Evolutionary conservation across 23 tunicate species (phyloP).

Genomic region (Diplosoma virens): DNA sequence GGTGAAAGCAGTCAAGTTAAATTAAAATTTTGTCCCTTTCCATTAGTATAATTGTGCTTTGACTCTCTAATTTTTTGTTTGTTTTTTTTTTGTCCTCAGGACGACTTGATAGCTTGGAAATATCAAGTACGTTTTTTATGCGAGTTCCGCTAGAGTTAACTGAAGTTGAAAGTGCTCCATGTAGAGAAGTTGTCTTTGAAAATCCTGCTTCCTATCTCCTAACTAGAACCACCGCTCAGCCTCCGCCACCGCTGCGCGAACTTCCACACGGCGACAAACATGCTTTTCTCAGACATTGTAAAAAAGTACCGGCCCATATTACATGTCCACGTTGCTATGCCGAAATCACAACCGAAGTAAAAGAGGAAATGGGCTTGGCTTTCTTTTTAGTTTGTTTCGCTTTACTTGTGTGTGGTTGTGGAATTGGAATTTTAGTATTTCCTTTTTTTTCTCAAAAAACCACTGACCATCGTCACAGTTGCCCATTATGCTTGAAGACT

Average conservation of each 20-base stretch:
- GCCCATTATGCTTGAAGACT: constrained; percentile 1
- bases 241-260: neutral
- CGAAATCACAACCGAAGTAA: neutral
- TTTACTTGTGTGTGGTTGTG: neutral
- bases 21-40: no score
- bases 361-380: neutral
- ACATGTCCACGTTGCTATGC: constrained; percentile 15
- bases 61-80: neutral
- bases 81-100: neutral
- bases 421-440: neutral
- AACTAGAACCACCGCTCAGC: neutral
- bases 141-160: neutral
- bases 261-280: neutral
- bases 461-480: neutral
- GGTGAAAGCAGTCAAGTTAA: no score
- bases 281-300: neutral
- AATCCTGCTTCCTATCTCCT: constrained; percentile 2
- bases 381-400: neutral
- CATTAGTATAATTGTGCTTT: neutral
- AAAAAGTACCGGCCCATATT: neutral
- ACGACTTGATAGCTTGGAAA: neutral
- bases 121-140: constrained; percentile 6
- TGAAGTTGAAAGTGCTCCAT: neutral
- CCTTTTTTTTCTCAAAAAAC: neutral
- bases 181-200: constrained; percentile 19